Evolutionary conservation across 2,797 vertebrate species (phyloP), one percentile per base, ranked within the genome.

Genomic region (Percopsis omiscomaycus): DNA sequence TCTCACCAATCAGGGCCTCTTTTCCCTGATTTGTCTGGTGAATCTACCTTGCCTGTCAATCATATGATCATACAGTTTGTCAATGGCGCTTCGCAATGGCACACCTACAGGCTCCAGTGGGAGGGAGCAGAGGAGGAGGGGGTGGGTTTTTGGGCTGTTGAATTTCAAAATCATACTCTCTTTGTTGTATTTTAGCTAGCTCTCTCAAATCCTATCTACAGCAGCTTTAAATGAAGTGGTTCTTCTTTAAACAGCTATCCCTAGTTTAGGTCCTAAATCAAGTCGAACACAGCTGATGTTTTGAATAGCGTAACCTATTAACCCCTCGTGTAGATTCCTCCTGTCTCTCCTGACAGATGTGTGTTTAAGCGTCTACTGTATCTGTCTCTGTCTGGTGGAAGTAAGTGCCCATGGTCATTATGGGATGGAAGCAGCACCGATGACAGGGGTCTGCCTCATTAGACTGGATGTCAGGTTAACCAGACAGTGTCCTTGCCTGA

Each of bases 391-490:
- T 75, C 74, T 69, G 79, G 71, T 80, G 81, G 79, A 85, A 82
- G 78, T 82, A 77, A 86, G 88, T 86, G 87, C 55, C 52, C 59
- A 3, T 5, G 69, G 74, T 77, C 32, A 80, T 75, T 75, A 70
- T 73, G 61, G 62, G 63, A 71, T 73, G 66, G 53, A 66, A 73
- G 62, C 61, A 49, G 46, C 48, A 57, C 64, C 81, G 75, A 73
- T 67, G 74, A 82, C 69, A 81, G 66, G 59, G 53, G 47, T 46
- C 65, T 65, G 57, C 61, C 45, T 61, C 70, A 71, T 77, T 66
- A 77, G 66, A 71, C 58, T 56, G 62, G 60, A 79, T 77, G 73
- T 78, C 75, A 70, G 60, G 73, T 71, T 62, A 74, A 84, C 67
- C 64, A 32, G 63, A 65, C 69, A 42, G 61, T 72, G 54, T 66